Base-by-base conservation (phyloP, 2,888 invertebrate species). In the Phorcus lineatus region DNA sequence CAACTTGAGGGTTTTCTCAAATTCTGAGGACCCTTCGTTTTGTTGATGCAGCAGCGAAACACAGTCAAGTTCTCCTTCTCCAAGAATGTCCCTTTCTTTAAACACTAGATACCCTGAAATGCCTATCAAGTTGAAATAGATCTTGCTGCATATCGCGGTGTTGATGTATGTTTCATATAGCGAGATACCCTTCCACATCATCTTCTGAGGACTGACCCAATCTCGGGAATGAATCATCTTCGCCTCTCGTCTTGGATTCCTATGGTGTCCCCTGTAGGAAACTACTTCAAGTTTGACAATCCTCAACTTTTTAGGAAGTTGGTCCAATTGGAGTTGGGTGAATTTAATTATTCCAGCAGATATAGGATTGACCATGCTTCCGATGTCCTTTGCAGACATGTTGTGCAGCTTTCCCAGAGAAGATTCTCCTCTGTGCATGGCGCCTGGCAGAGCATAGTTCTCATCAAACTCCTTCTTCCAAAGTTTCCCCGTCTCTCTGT, bases 381-480 rank as follows among this genome's bases (percentile, higher is more conserved):
- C 47, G 47, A 47, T 47, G 47, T 47, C 47, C 47, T 6, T 47
- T 4, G 47, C 47, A 9, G 13, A 11, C 47, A 47, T 47, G 13
- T 47, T 47, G 47, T 47, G 47, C 47, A 47, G 47, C 13, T 47
- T 47, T 1, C 47, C 47, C 11, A 4, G 6, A 47, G 47, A 47
- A 6, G 47, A 91, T 74, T 93, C 93, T 2, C 94, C 94, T 36
- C 94, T 88, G 87, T 91, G 94, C 94, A 94, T 94, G 67, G 93
- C 93, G 31, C 94, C 91, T 79, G 91, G 89, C 86, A 92, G 90
- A 70, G 92, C 91, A 75, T 93, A 91, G 74, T 91, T 91, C 74
- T 94, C 93, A 80, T 90, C 86, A 85, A 93, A 94, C 40, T 90
- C 88, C 17, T 90, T 87, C 47, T 85, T 86, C 94, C 94, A 94